Evolutionary conservation across 1,140 invertebrate species (phyloP).

Genomic region (Mylabris phalerata): DNA sequence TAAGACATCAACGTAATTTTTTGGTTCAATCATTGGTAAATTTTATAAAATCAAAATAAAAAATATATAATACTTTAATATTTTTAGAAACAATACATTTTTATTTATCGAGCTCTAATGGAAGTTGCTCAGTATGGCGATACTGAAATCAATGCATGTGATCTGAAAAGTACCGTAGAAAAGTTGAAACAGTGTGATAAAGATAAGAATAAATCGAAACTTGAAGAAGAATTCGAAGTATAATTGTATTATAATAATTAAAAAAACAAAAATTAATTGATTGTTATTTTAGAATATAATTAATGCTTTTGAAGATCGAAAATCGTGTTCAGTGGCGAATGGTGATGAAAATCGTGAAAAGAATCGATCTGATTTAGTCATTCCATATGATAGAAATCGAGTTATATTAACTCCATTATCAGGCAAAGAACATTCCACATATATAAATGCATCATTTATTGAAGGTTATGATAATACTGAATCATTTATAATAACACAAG

Average conservation of each 20-base stretch:
- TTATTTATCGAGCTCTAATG: slow-evolving; percentile 90
- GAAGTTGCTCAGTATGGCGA: slow-evolving; percentile 91
- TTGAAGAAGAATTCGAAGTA: slow-evolving; percentile 83
- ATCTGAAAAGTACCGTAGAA: slow-evolving; percentile 64
- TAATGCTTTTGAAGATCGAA: slow-evolving; percentile 72
- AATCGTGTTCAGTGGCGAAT: slow-evolving; percentile 71
- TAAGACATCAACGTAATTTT: slow-evolving; percentile 85
- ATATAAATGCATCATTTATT: slow-evolving; percentile 96
- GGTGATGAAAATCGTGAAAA: slow-evolving; percentile 80
- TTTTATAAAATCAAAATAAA: slow-evolving; percentile 14
- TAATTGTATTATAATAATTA: not conserved
- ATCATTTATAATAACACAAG: slow-evolving; percentile 93
- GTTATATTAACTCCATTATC: slow-evolving; percentile 79
- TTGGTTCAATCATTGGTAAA: slow-evolving; percentile 82
- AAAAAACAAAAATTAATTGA: not conserved
- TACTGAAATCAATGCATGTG: slow-evolving; percentile 72
- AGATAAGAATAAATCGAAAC: slow-evolving; percentile 55
- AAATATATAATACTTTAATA: slow-evolving; percentile 16
- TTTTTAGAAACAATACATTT: slow-evolving; percentile 91
- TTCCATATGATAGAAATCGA: slow-evolving; percentile 88
- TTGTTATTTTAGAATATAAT: slow-evolving; percentile 62
- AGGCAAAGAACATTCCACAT: slow-evolving; percentile 82
- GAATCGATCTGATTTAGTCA: slow-evolving; percentile 78
- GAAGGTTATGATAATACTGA: slow-evolving; percentile 92
- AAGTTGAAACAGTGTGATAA: slow-evolving; percentile 62